Evolutionary conservation across 1,140 invertebrate species (phyloP).

Genomic region (Ceratoteleas bidentatus): DNA sequence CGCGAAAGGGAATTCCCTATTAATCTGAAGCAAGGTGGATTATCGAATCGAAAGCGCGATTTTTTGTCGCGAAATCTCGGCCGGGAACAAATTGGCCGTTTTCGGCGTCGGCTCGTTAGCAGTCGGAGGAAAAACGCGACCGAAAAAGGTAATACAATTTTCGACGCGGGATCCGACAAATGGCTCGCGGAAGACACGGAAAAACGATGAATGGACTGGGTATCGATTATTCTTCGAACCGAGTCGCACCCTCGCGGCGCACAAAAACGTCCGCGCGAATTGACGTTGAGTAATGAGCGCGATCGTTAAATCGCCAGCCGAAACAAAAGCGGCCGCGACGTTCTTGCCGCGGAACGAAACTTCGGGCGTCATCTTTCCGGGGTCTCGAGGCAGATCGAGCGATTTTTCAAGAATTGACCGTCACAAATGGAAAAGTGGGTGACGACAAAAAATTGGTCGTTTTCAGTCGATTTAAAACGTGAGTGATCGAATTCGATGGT

Average conservation of each 20-base stretch:
- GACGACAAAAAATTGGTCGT: too few relatives aligned
- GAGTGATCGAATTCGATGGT: too few relatives aligned
- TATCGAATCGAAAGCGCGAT: conserved; percentile 27
- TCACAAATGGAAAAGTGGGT: neutral
- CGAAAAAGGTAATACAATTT: conserved; percentile 62
- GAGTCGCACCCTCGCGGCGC: conserved; percentile 39
- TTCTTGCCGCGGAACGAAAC: conserved; percentile 23
- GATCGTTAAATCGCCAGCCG: conserved; percentile 51
- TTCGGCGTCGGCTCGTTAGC: neutral
- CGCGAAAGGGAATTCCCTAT: neutral
- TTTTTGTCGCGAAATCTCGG: conserved; percentile 23
- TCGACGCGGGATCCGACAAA: conserved; percentile 45
- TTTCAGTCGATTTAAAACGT: too few relatives aligned
- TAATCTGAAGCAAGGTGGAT: neutral
- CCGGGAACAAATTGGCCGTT: conserved; percentile 3
- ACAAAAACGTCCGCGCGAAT: conserved; percentile 49
- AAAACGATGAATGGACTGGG: conserved; percentile 58
- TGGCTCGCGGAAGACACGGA: conserved; percentile 32
- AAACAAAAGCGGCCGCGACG: conserved; percentile 41
- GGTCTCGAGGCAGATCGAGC: neutral
- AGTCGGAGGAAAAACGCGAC: conserved; percentile 22
- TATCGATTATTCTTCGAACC: conserved; percentile 58
- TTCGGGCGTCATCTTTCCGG: conserved; percentile 18
- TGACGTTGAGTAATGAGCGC: conserved; percentile 60
- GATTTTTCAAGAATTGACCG: conserved; percentile 3